Conservation (phyloP, 2,888 invertebrate species). For the Julus scandinavius region DNA sequence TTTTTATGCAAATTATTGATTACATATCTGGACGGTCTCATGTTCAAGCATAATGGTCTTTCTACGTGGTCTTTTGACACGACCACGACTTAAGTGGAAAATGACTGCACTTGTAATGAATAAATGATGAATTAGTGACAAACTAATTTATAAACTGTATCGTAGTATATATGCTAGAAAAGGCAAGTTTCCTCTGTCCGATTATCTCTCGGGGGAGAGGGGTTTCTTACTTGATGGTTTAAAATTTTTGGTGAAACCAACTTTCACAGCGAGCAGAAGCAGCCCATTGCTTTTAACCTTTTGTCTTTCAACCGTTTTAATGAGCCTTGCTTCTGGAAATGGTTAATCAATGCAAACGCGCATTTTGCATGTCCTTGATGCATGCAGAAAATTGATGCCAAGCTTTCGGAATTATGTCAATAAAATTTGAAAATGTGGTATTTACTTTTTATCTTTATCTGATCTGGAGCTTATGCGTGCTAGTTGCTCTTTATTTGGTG, state of each 20-base stretch:
- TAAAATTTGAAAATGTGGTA: constrained; percentile 32
- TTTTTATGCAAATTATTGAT: not conserved
- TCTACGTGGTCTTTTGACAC: not conserved
- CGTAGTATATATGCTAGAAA: not conserved
- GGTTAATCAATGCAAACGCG: constrained; percentile 35
- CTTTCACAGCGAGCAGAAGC: not conserved
- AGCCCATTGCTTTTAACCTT: constrained; percentile 33
- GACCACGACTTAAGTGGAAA: constrained; percentile 14
- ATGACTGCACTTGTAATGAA: not conserved
- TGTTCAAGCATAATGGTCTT: not conserved
- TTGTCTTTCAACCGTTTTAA: constrained; percentile 20
- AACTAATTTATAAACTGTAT: not conserved
- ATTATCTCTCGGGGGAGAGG: not conserved
- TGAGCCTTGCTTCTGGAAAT: constrained; percentile 3
- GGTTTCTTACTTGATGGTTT: not conserved
- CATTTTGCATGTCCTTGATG: constrained; percentile 30
- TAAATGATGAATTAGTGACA: constrained; percentile 14
- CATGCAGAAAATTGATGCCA: not conserved
- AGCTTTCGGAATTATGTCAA: constrained; percentile 35
- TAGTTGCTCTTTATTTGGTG: constrained; percentile 42
- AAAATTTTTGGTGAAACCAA: not conserved
- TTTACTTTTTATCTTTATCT: constrained; percentile 34
- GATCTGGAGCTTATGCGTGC: constrained; percentile 35
- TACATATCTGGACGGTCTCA: not conserved
- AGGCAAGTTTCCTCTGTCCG: not conserved